These are phyloP conservation scores for Phalanger gymnotis DNA, from an alignment of 2,797 vertebrate species.

Conservation along the genomic window DNA sequence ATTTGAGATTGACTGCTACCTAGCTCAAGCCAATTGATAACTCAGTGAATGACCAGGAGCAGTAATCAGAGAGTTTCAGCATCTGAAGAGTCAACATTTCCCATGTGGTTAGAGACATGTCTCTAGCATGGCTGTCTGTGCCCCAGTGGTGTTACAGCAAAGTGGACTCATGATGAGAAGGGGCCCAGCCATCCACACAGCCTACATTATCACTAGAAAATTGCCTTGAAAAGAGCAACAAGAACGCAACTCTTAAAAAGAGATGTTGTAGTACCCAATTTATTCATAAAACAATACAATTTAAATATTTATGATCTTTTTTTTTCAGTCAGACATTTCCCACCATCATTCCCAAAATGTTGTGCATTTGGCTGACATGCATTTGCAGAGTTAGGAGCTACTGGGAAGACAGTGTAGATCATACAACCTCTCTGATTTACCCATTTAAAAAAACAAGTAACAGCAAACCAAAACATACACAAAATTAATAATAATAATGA, in stretches of 20 bases:
- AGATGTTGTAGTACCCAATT: slow-evolving; percentile 78
- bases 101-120: neutral
- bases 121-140: neutral
- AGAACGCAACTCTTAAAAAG: slow-evolving; percentile 67
- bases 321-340: slow-evolving; percentile 74
- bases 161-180: neutral
- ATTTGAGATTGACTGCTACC: neutral
- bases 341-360: slow-evolving; percentile 73
- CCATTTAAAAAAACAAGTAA: slow-evolving; percentile 23
- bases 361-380: slow-evolving; percentile 77
- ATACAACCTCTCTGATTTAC: slow-evolving; percentile 60
- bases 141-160: neutral
- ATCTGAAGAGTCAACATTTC: neutral
- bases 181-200: neutral
- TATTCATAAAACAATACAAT: slow-evolving; percentile 83
- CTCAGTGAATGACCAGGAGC: neutral
- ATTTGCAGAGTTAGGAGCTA: slow-evolving; percentile 74
- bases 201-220: neutral
- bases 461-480: slow-evolving; percentile 22
- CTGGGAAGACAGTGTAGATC: slow-evolving; percentile 70
- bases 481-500: neutral
- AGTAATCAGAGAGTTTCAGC: neutral
- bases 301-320: slow-evolving; percentile 76
- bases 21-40: neutral
- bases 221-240: slow-evolving; percentile 61